Base-by-base conservation (phyloP, 64 coral and sea anemone species). In the Stichodactyla helianthus region DNA sequence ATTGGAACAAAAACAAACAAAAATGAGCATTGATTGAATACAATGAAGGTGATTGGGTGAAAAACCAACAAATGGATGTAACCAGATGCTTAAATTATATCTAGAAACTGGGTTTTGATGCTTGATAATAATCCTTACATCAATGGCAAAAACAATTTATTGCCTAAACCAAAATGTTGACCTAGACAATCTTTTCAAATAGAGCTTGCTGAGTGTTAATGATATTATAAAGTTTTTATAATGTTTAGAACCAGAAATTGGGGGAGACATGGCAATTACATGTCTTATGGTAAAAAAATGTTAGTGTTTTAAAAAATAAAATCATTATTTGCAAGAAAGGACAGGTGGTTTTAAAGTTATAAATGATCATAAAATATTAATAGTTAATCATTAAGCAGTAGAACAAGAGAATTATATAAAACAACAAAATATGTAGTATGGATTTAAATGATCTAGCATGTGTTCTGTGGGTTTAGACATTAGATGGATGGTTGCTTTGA, bases 11-110 rank as follows among this genome's bases (percentile, higher is more conserved):
- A 23, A 5, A 74, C 1, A 23, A 74, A 74, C 22, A 74, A 8
- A 74, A 74, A 74, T 11, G 20, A 74, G 68, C 25, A 27, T 12
- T 71, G 1, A 74, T 13, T 74, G n/a, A 74, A n/a, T 53, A 81
- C 78, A 81, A 81, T 81, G 78, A 81, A 81, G 78, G 78, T 81
- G 50, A 81, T 81, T 81, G 78, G 18, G 35, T 44, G 18, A 8
- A 54, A 81, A 81, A 81, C 78, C 78, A 81, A 81, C 78, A 81
- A 81, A 53, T 81, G 77, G 78, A 81, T 52, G 11, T 74, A 2
- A 74, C 68, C 4, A 74, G 56, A 58, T 58, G 56, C 10, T 58
- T 58, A 58, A 58, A 58, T 12, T 12, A 59, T 59, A 5, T 59
- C 9, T 5, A 59, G 15, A 2, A 59, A 16, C 7, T n/a, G 62